Base-by-base conservation (phyloP, 1,140 invertebrate genomes). In the Nebria ingens region DNA sequence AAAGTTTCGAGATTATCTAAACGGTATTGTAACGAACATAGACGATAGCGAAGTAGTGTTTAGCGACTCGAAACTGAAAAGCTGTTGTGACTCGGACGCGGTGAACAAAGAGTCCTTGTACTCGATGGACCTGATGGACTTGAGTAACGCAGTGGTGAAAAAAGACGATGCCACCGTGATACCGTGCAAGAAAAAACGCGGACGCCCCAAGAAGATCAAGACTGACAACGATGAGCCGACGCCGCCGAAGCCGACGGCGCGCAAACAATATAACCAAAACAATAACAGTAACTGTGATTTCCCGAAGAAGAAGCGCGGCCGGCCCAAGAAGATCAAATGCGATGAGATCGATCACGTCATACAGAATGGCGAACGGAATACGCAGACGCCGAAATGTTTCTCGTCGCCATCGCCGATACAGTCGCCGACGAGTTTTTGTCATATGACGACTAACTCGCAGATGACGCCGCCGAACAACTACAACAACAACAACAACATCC, bases 1-100 rank as follows among this genome's bases (percentile, higher is more conserved):
- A 68, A 96, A 96, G 71, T 91, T 97, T 70, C 79, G 92, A 20
- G 94, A 97, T 72, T 92, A 93, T 75, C 72, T 97, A n/a, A 92
- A 91, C 68, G 94, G 94, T 1, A 75, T 85, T n/a, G 80, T 96
- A 59, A 72, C 87, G 2, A 83, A 89, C 66, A 77, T 96, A 38
- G 89, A 94, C 67, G 92, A 97, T 58, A 84, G 86, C 11, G 93
- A 97, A 73, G 86, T 97, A 59, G 85, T 92, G 11, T 98, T 97
- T 72, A 86, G 82, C 1, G 88, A 91, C 67, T 79, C 84, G 49
- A 83, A 84, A 59, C 73, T 85, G 34, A 82, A 83, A 65, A 80
- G 72, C 23, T 74, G 72, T 60, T 75, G 80, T 61, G 80, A 81
- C 54, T 70, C 66, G 11, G 76, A 80, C 20, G 68, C 69, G 2